Base-by-base conservation (phyloP, 2,113 vertebrate genomes). In the Ageneiosus marmoratus region DNA sequence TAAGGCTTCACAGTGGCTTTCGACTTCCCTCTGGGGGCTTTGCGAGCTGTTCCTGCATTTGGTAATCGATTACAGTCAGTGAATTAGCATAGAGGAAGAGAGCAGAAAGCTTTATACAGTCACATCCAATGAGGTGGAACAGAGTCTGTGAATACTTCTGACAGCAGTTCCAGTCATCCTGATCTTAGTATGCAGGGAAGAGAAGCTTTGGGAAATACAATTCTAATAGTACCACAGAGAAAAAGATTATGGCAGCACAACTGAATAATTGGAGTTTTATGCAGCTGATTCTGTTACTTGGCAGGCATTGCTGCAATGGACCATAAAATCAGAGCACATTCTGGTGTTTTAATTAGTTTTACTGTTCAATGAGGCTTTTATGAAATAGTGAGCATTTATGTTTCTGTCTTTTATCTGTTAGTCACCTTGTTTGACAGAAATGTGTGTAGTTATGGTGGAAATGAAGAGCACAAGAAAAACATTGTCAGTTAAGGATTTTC, bases 401-500 rank as follows among this genome's bases (percentile, higher is more conserved):
- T 48, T 27, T 50, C 13, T 53, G 50, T 32, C 73, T 34, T 53
- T 53, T 32, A 72, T 84, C 78, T 22, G 84, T 46, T 55, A 58
- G 65, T 83, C 83, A 13, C 84, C 83, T 78, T 15, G 73, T 82
- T 87, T 88, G n/a, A 69, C 32, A n/a, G 65, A 73, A 73, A 79
- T 84, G 77, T 81, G 78, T 85, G 83, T 88, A 84, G 87, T 87
- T 87, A 87, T 85, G 79, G 79, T 63, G 80, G 70, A 78, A 81
- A 69, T 81, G 78, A 83, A 87, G 82, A 81, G 24, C 62, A 80
- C 62, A 79, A 76, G 62, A 77, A 67, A 85, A 89, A 86, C 78
- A 58, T 46, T 70, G 44, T 88, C 77, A 77, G 73, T 51, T 75
- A 53, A 60, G 81, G 82, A 86, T 85, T 67, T 48, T 46, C 46